Evolutionary conservation across 2,888 invertebrate genomes (phyloP), one percentile per base, ranked within the genome.

Genomic region (Augiades crinisus): DNA sequence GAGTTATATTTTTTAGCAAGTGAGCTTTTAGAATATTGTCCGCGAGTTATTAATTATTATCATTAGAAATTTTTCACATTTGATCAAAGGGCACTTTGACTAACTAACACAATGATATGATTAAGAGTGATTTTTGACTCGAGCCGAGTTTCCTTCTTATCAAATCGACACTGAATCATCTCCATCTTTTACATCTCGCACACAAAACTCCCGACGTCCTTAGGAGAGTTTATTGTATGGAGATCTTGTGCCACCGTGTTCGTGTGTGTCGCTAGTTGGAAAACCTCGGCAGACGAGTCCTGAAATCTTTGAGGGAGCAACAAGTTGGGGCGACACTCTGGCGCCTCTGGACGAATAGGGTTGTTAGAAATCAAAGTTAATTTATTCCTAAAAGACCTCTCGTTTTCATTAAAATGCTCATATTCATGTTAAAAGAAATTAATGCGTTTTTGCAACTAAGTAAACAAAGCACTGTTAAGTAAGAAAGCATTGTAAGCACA

Each of bases 291-390:
- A 36, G 22, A 16, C 30, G 53, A 22, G 38, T 46, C 37, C 37
- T 36, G 52, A 55, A 56, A 46, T 56, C 57, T 50, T 57, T 34
- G 59, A 53, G n/a, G n/a, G 64, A 55, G 78, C 83, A 81, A 81
- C 82, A 81, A 79, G 79, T 81, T 70, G 14, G 54, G 61, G 58
- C 82, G 82, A 63, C 82, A 68, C 67, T 68, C 68, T 63, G 83
- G 81, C 83, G 82, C 81, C 83, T 52, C 40, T 19, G 16, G 40
- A 31, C 22, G 5, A 3, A 12, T 50, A 63, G 65, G 62, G 64
- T 41, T 57, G 59, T 5, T 10, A 38, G 24, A n/a, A n/a, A n/a
- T n/a, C n/a, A n/a, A n/a, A n/a, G n/a, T n/a, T n/a, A n/a, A n/a
- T n/a, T n/a, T n/a, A n/a, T n/a, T n/a, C n/a, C n/a, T n/a, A n/a